Evolutionary conservation across 2,888 invertebrate species (phyloP).

Genomic region (Acrobasis repandana): DNA sequence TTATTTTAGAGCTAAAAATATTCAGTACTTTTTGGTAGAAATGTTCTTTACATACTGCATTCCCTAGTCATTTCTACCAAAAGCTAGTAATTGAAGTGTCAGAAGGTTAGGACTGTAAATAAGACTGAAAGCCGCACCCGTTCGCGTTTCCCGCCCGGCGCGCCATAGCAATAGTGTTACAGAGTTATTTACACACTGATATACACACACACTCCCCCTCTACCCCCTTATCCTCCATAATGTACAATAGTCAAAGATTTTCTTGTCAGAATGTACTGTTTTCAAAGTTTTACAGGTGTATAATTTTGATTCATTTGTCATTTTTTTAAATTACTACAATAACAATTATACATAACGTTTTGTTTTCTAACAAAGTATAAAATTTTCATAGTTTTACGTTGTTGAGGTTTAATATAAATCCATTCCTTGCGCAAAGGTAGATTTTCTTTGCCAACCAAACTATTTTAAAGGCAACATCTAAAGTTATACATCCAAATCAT

Average conservation of each 20-base stretch:
- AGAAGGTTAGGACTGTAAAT: slow-evolving; percentile 42
- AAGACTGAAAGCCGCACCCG: slow-evolving; percentile 68
- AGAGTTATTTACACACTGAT: slow-evolving; percentile 71
- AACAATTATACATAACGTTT: background rate
- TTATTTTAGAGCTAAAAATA: too few species aligned
- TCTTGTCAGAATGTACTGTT: slow-evolving; percentile 57
- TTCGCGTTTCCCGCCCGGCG: slow-evolving; percentile 56
- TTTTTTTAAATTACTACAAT: background rate
- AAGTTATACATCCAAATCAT: slow-evolving; percentile 5
- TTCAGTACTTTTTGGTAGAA: background rate
- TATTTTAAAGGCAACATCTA: background rate
- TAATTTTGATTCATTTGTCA: background rate
- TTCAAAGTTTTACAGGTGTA: slow-evolving; percentile 23
- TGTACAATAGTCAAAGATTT: slow-evolving; percentile 71
- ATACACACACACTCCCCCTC: slow-evolving; percentile 57
- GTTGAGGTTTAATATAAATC: background rate
- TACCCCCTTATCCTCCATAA: slow-evolving; percentile 69
- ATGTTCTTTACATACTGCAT: background rate
- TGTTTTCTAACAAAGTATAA: background rate
- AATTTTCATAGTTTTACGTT: too few species aligned
- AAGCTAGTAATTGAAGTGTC: background rate
- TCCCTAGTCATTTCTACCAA: background rate
- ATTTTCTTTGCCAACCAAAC: background rate
- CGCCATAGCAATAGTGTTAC: slow-evolving; percentile 62
- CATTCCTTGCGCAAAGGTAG: too few species aligned